These are phyloP conservation scores for Drosophila mercatorum DNA, from an alignment of 2,888 invertebrate species.

Conservation along the genomic window DNA sequence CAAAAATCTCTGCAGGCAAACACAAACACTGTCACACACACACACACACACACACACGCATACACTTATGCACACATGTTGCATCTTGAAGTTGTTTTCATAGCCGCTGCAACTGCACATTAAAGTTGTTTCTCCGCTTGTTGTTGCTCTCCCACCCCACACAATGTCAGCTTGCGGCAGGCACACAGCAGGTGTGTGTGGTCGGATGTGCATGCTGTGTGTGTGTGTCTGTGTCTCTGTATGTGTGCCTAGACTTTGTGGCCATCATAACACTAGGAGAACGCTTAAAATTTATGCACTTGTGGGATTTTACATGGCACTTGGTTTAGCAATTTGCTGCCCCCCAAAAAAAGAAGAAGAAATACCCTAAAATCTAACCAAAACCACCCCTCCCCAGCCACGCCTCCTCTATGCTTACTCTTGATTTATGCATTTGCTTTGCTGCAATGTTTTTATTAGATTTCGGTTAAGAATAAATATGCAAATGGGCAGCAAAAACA, in stretches of 20 bases:
- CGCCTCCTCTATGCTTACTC: background rate
- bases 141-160: constrained; percentile 7
- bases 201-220: constrained; percentile 10
- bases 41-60: constrained; percentile 15
- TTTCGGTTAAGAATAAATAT: constrained; percentile 64
- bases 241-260: constrained; percentile 10
- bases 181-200: constrained; percentile 31
- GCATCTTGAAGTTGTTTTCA: constrained; percentile 43
- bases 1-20: constrained; percentile 64
- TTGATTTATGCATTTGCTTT: constrained; percentile 65
- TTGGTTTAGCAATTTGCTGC: constrained; percentile 40
- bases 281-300: constrained; percentile 74
- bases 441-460: constrained; percentile 68
- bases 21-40: constrained; percentile 4
- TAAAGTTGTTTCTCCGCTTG: constrained; percentile 25
- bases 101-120: constrained; percentile 41
- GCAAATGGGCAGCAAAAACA: constrained; percentile 46
- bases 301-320: constrained; percentile 64
- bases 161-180: constrained; percentile 44
- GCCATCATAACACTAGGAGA: constrained; percentile 61
- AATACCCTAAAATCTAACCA: background rate
- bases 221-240: constrained; percentile 6
- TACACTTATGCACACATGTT: constrained; percentile 27
- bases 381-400: too few species aligned
- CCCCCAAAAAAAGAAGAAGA: background rate